A percentile compares a stretch with the other conserved stretches of the same genome.
Evolutionary conservation across 2,797 vertebrate genomes (phyloP).

Genomic region (Melanotaenia boesemani): DNA sequence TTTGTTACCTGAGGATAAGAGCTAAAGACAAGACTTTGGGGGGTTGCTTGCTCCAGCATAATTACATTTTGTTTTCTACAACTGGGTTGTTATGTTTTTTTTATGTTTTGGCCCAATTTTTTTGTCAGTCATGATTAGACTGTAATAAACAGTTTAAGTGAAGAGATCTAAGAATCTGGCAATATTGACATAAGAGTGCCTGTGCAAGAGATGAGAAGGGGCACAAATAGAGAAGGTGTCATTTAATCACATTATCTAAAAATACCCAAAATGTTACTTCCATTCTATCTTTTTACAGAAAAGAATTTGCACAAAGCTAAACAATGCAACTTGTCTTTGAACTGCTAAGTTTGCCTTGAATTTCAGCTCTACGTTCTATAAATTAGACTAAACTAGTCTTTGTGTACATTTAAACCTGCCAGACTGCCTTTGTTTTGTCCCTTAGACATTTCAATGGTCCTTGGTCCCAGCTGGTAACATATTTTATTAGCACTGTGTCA

Average conservation of each 20-base stretch:
- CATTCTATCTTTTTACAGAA: too few relatives aligned
- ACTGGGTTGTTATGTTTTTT: not conserved
- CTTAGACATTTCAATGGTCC: not conserved
- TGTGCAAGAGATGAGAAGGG: not conserved
- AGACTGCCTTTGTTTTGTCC: slow-evolving; percentile 7
- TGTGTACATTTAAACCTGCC: slow-evolving; percentile 11
- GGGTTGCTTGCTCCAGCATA: not conserved
- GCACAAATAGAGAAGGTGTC: too few relatives aligned
- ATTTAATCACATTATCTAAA: not conserved
- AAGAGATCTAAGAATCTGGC: not conserved
- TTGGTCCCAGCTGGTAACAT: not conserved
- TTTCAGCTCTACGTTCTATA: slow-evolving; percentile 1
- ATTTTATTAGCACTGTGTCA: not conserved
- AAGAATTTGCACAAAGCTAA: too few relatives aligned
- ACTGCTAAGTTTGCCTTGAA: too few relatives aligned
- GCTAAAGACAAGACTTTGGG: not conserved
- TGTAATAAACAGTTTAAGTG: not conserved
- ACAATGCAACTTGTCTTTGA: too few relatives aligned
- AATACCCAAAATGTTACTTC: slow-evolving; percentile 9
- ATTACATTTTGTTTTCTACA: not conserved
- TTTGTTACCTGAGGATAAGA: not conserved
- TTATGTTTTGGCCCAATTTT: too few relatives aligned
- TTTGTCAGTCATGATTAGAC: too few relatives aligned
- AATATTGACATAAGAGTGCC: not conserved
- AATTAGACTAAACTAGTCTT: not conserved